phyloP scores from a whole-genome alignment of 2,888 invertebrate genomes.

The Holacanthella duospinosa region DNA sequence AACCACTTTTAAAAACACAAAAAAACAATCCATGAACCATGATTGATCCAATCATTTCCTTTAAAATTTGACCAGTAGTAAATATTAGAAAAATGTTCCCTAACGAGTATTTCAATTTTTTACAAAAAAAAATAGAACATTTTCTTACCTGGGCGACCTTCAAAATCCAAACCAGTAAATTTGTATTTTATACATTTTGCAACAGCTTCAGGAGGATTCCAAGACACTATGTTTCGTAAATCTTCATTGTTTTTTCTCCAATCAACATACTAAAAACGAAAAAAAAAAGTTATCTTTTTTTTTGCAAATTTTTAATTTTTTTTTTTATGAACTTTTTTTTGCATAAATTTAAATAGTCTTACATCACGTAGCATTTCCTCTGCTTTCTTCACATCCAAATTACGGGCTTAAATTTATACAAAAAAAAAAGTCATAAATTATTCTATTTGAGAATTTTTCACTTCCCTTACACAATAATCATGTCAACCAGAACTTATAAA shows the following conservation, averaged over 20 bases:
- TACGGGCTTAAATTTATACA: not conserved
- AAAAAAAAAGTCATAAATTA: not conserved
- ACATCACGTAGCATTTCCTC: constrained; percentile 8
- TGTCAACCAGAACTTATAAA: not conserved
- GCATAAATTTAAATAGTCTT: too few relatives aligned
- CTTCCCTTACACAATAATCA: too few relatives aligned
- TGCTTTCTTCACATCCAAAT: constrained; percentile 3
- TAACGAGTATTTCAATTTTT: not conserved
- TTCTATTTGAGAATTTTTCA: not conserved
- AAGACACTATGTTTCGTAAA: not conserved
- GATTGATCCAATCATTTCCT: too few relatives aligned
- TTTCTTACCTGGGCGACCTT: constrained; percentile 13
- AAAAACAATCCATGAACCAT: too few relatives aligned
- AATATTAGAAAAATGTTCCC: not conserved
- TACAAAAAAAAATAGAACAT: not conserved
- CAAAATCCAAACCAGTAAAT: not conserved
- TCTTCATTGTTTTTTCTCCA: not conserved
- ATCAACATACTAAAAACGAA: not conserved
- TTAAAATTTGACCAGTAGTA: too few relatives aligned
- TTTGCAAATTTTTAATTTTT: not conserved
- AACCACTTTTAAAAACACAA: too few relatives aligned
- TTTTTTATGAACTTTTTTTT: not conserved
- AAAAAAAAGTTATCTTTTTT: not conserved
- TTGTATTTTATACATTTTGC: constrained; percentile 7
- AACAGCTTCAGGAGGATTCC: not conserved